Percentiles rank a stretch among this genome's conserved stretches.
phyloP scores from a whole-genome alignment of 1,140 invertebrate genomes.

The Philotrypesis tridentata region DNA sequence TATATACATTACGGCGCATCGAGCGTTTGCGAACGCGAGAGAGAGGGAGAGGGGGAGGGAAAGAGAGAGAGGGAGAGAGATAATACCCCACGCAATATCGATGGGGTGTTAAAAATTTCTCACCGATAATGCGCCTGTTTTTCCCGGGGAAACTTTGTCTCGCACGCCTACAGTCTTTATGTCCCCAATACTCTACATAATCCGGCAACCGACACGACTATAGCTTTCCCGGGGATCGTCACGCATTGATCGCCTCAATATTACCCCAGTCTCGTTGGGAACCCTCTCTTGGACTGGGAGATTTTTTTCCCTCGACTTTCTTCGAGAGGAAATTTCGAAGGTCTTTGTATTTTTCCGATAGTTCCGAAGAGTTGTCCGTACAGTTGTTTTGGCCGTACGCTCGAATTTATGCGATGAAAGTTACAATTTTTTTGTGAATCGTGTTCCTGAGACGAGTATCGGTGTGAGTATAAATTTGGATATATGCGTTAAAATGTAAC shows the following conservation, averaged over 20 bases:
- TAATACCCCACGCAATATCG: not conserved
- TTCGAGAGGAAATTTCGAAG: not conserved
- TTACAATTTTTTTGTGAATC: no score
- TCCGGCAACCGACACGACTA: not conserved
- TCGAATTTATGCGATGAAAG: no score
- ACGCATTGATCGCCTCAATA: constrained; percentile 5
- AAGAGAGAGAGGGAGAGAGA: no score
- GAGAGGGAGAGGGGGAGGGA: not conserved
- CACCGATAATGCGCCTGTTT: not conserved
- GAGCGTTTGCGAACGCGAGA: not conserved
- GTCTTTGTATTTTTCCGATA: not conserved
- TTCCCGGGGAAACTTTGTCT: not conserved
- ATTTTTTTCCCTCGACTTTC: not conserved
- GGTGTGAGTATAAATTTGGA: no score
- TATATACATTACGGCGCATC: not conserved
- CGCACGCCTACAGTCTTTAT: not conserved
- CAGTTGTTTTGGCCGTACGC: no score
- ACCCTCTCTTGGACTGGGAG: not conserved
- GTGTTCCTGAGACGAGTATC: no score
- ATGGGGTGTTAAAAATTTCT: not conserved
- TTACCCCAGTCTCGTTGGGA: not conserved
- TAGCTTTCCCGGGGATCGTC: not conserved
- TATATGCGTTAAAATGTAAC: no score
- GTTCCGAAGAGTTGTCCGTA: no score
- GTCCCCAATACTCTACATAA: not conserved